phyloP scores from a whole-genome alignment of 2,113 vertebrate species.

The Sylvia atricapilla region DNA sequence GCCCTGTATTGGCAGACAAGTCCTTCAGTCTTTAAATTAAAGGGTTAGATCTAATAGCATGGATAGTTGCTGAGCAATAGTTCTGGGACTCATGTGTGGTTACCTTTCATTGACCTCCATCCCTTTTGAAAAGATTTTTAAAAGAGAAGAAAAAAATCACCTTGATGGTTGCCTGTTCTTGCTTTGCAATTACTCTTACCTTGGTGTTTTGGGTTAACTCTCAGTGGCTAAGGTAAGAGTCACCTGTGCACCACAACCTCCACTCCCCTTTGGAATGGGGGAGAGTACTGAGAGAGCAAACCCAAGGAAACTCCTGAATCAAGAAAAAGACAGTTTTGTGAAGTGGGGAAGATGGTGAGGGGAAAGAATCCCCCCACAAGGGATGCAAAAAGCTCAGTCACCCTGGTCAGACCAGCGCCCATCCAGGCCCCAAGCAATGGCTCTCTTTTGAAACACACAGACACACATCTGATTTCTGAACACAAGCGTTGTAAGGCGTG shows the following conservation, averaged over 20 bases:
- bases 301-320: background rate
- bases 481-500: rapidly evolving
- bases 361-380: background rate
- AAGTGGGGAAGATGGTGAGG: background rate
- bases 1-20: background rate
- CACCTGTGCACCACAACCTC: rapidly evolving
- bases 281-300: background rate
- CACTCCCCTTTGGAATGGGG: rapidly evolving
- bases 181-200: background rate
- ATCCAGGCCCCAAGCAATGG: background rate
- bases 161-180: background rate
- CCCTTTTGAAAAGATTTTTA: background rate
- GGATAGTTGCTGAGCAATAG: background rate
- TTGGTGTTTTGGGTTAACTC: background rate
- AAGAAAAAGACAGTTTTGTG: background rate
- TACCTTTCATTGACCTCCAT: background rate
- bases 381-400: background rate
- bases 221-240: background rate
- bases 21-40: background rate
- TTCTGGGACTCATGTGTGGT: background rate
- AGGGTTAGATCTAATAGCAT: background rate
- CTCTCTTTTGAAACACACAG: background rate
- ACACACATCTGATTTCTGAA: background rate
- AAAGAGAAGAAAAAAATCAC: background rate
- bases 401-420: background rate